A percentile compares a stretch with the other conserved stretches of the same genome.
These are phyloP conservation scores for Muscidifurax raptorellus DNA, from an alignment of 1,140 invertebrate species.

Conservation along the genomic window DNA sequence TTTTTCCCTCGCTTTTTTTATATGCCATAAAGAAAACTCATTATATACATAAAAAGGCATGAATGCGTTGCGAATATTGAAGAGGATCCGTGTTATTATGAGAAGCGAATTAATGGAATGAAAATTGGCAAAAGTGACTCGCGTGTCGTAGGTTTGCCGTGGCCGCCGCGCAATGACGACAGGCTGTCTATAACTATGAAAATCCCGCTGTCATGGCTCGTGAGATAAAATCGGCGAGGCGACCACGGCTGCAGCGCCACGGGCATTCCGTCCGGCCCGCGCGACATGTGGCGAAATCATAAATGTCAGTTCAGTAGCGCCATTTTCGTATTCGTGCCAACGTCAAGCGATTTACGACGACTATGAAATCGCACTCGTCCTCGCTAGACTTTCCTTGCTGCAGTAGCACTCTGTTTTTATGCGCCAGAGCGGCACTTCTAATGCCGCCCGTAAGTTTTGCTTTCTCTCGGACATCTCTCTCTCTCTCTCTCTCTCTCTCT, in stretches of 20 bases:
- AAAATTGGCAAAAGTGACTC: too few species aligned
- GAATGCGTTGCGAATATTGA: too few species aligned
- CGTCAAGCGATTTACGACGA: conserved; percentile 36
- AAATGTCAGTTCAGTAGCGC: conserved; percentile 48
- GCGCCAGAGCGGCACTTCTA: neutral
- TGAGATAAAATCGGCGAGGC: conserved; percentile 15
- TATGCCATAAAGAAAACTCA: too few species aligned
- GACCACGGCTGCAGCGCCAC: neutral
- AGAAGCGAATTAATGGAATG: too few species aligned
- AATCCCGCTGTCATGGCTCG: conserved; percentile 22
- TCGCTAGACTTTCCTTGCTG: neutral
- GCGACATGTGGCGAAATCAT: conserved; percentile 48
- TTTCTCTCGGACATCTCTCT: neutral
- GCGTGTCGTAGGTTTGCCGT: too few species aligned
- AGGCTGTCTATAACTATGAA: conserved; percentile 30
- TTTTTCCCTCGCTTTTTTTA: too few species aligned
- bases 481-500: neutral
- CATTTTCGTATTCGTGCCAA: conserved; percentile 39
- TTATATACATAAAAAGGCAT: too few species aligned
- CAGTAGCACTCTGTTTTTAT: neutral
- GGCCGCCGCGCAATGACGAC: too few species aligned
- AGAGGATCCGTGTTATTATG: too few species aligned
- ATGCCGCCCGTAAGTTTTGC: neutral
- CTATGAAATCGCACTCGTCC: conserved; percentile 18
- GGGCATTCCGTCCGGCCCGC: neutral